Conservation (phyloP, 2,797 vertebrate genomes). For the Setipinna tenuifilis region DNA sequence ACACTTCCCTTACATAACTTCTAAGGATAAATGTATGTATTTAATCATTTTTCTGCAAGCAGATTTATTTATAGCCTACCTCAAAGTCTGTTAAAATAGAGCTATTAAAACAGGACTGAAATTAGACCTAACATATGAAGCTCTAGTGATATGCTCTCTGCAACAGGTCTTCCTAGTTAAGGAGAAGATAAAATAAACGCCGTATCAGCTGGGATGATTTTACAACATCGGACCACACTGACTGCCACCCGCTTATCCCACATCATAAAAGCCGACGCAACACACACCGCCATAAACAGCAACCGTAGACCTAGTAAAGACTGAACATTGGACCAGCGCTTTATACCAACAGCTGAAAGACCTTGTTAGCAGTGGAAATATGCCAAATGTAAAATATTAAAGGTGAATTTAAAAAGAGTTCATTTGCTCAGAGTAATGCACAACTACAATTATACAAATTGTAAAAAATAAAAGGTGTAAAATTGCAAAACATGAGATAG, state of each 20-base stretch:
- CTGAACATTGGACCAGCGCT: slow-evolving; percentile 19
- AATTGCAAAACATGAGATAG: not conserved
- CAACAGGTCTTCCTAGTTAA: not conserved
- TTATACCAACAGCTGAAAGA: not conserved
- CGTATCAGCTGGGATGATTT: slow-evolving; percentile 4
- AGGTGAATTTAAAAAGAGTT: not conserved
- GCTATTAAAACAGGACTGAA: not conserved
- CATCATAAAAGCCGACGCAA: not conserved
- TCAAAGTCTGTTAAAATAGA: not conserved
- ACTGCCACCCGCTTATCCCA: not conserved
- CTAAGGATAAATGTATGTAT: not conserved
- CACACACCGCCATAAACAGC: not conserved
- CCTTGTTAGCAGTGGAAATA: not conserved
- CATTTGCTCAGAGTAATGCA: not conserved
- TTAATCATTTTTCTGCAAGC: not conserved
- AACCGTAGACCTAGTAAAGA: not conserved
- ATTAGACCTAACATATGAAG: not conserved
- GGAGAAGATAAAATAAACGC: not conserved
- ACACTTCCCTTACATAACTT: not conserved
- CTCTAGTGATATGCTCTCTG: not conserved
- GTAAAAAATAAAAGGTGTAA: not conserved
- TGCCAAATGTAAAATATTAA: not conserved
- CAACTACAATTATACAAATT: not conserved
- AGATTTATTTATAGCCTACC: not conserved
- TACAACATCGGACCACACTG: slow-evolving; percentile 19